Evolutionary conservation across 2,888 invertebrate species (phyloP).

Genomic region (Reticulitermes lucifugus): DNA sequence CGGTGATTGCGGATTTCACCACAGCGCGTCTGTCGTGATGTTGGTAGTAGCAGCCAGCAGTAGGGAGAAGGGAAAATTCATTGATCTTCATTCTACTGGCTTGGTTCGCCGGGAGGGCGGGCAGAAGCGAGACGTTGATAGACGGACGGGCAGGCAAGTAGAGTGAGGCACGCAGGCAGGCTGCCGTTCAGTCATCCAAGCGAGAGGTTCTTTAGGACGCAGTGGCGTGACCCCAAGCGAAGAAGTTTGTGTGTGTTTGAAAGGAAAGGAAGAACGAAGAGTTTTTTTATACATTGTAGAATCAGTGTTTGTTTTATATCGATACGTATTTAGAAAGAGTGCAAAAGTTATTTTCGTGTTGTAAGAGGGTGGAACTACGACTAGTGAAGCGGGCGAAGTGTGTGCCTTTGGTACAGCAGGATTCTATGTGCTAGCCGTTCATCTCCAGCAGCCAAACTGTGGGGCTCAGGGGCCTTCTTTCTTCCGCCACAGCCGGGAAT

Average conservation of each 20-base stretch:
- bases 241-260: slow-evolving; percentile 27
- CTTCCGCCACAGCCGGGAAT: slow-evolving; percentile 93
- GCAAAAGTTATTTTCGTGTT: neutral
- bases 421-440: slow-evolving; percentile 54
- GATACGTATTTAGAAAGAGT: slow-evolving; percentile 7
- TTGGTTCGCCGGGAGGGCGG: neutral
- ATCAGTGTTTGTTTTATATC: slow-evolving; percentile 28
- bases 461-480: slow-evolving; percentile 96
- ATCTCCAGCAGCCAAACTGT: slow-evolving; percentile 88
- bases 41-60: slow-evolving; percentile 44
- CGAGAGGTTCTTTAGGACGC: neutral
- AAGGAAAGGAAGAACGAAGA: neutral
- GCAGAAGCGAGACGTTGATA: too few species aligned
- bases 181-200: neutral
- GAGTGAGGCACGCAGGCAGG: slow-evolving; percentile 21
- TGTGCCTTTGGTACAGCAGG: slow-evolving; percentile 51
- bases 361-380: neutral
- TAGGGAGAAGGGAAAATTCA: slow-evolving; percentile 52
- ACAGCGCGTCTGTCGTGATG: slow-evolving; percentile 29
- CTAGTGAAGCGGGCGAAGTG: slow-evolving; percentile 40
- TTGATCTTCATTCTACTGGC: slow-evolving; percentile 52
- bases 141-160: slow-evolving; percentile 17
- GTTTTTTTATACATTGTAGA: slow-evolving; percentile 5
- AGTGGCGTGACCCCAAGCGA: slow-evolving; percentile 33
- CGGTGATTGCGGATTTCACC: slow-evolving; percentile 36